Base-by-base conservation (phyloP, 2,888 invertebrate genomes). In the Drosophila mulleri region DNA sequence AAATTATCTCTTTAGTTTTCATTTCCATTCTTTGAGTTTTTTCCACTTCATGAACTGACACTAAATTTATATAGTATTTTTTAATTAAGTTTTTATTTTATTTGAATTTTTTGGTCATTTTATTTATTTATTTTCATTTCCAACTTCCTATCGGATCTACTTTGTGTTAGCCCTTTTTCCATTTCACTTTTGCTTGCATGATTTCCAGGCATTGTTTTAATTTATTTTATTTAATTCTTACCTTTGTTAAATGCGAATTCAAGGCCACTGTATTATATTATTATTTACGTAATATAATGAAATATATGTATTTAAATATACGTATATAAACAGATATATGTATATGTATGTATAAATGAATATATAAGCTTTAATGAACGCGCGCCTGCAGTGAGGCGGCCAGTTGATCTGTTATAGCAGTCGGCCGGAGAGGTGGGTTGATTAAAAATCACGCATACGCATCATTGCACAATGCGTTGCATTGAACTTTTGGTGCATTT, bases 381-480 rank as follows among this genome's bases (percentile, higher is more conserved):
- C 29, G 20, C 11, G 35, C 26, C 58, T 53, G 41, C 20, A 11
- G 35, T 23, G 16, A 42, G 37, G 59, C 29, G 41, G 56, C 39
- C 54, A 29, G 32, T 50, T 50, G 50, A 50, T 50, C 54, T 26
- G 42, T 59, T 67, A 67, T 35, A 53, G 54, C 67, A 53, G 61
- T 63, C 29, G 44, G 44, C 41, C 42, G 32, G 61, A 67, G 72
- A 29, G 63, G 73, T 48, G 67, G 68, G 81, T 81, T 82, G 78
- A 81, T 82, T 83, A 81, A 83, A 82, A 82, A 83, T 83, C 82
- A 82, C 78, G 78, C 72, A 78, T 83, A 82, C 82, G 82, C 83
- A 72, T 71, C 72, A 62, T 52, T 83, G 83, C 61, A 78, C 80
- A 73, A 67, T 68, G 70, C 48, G 63, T 67, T 82, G 67, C 48